Base-by-base conservation (phyloP, 2,797 vertebrate genomes). In the Epinephelus coioides region DNA sequence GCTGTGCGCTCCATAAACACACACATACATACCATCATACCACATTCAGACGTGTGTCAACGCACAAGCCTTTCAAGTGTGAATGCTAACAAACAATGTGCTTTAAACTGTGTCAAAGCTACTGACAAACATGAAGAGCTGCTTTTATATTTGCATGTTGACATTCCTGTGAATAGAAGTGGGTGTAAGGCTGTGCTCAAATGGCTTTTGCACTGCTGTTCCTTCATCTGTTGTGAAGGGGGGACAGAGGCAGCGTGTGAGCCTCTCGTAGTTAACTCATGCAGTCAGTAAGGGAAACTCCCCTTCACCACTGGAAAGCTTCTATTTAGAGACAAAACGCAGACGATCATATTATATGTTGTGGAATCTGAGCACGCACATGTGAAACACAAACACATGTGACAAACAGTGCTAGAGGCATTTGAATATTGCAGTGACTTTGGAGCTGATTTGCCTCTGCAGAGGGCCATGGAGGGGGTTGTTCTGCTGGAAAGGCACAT, bases 301-400 rank as follows among this genome's bases (percentile, higher is more conserved):
- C 72, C 82, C 54, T 21, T 74, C 50, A 30, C 61, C 73, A n/a
- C n/a, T 69, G 69, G 56, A 84, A 71, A 30, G 60, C 38, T 57
- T 86, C 81, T 88, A 81, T 88, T 91, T 88, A 84, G 69, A 87
- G 80, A 61, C 44, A n/a, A 49, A 73, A 43, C 25, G 13, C 34
- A 65, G 60, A 51, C 64, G 27, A 49, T 44, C 67, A 44, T 27
- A 5, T 68, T 62, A n/a, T 38, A 1, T 74, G 62, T 27, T 65
- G 56, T 70, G 56, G 49, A 63, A 69, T 83, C 54, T 44, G 51
- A 17, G 13, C 68, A 62, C 0, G 9, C 75, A 78, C 77, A 68
- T 61, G 81, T 69, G 53, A 85, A 84, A 62, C 57, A 77, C 49
- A 64, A 79, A 82, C 78, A 74, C 57, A 54, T 64, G 78, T 38